Base-by-base conservation (phyloP, 2,797 vertebrate genomes). In the Acanthis flammea region DNA sequence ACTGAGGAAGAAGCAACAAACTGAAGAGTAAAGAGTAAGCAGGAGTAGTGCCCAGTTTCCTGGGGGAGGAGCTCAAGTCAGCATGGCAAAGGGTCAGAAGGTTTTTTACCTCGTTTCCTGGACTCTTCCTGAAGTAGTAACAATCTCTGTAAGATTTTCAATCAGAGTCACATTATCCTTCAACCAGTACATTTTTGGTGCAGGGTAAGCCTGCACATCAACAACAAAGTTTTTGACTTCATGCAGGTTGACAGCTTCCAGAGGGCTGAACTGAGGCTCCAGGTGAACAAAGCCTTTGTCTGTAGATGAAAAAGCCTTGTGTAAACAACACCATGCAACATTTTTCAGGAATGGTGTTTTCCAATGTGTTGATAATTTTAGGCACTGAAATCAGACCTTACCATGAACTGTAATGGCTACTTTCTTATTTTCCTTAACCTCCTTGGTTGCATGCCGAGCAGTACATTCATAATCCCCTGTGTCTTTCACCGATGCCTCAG, bases 381-480 rank as follows among this genome's bases (percentile, higher is more conserved):
- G 62, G 88, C 82, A 88, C 82, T 42, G 66, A 91, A 94, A 90
- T 88, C 48, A 92, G 37, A 93, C 86, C 97, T 88, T 98, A 99
- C 99, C 99, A 73, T 99, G 98, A 86, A 99, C 99, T 65, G 97
- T 98, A 85, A 99, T 97, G 61, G 92, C 97, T 51, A 99, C 97
- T 90, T 98, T 98, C 97, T 99, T 99, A 35, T 98, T 98, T 95
- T 99, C 98, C 90, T 97, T 98, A 84, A 98, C 98, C 33, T 98
- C 98, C 91, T 96, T 98, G 33, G 98, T 98, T 70, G 99, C 98
- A 82, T 99, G 98, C 13, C 97, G 98, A 94, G 99, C 99, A 62
- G 98, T 98, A 89, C 99, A 99, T 35, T 99, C 98, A 33, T 99
- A 99, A 91, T 98, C 97, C 50, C 99, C 99, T 5, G 98, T 98